phyloP scores from a whole-genome alignment of 2,113 vertebrate genomes.

The Pungitius pungitius region DNA sequence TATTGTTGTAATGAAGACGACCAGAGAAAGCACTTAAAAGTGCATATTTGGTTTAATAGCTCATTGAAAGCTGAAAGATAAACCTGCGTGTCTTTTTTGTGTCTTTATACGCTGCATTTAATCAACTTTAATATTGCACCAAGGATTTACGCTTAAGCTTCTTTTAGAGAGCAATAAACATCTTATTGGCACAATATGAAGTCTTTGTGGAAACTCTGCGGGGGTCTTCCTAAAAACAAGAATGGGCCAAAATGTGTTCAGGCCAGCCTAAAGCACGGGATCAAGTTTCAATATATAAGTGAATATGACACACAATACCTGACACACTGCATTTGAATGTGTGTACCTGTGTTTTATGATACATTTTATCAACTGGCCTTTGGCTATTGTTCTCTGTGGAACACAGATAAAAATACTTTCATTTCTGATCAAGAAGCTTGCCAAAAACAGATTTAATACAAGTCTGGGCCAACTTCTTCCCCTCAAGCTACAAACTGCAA shows the following conservation, averaged over 20 bases:
- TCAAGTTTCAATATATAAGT: slow-evolving; percentile 59
- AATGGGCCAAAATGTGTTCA: slow-evolving; percentile 34
- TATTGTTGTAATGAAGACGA: slow-evolving; percentile 46
- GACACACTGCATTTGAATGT: slow-evolving; percentile 28
- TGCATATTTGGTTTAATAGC: slow-evolving; percentile 11
- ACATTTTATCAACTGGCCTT: slow-evolving; percentile 25
- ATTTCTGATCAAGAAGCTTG: slow-evolving; percentile 38
- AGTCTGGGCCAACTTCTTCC: neutral
- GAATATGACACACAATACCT: slow-evolving; percentile 33
- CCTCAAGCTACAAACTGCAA: slow-evolving; percentile 6
- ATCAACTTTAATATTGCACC: slow-evolving; percentile 8
- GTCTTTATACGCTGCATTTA: slow-evolving; percentile 19
- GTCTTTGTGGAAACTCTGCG: slow-evolving; percentile 38
- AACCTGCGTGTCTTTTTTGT: slow-evolving; percentile 16
- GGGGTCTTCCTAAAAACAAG: slow-evolving; percentile 36
- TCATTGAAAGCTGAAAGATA: slow-evolving; percentile 16
- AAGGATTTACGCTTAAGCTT: slow-evolving; percentile 7
- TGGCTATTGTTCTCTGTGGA: slow-evolving; percentile 26
- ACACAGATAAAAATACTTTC: slow-evolving; percentile 22
- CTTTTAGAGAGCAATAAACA: slow-evolving; percentile 40
- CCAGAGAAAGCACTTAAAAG: slow-evolving; percentile 22
- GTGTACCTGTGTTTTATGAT: slow-evolving; percentile 23
- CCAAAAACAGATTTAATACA: slow-evolving; percentile 43
- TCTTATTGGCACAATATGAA: slow-evolving; percentile 41
- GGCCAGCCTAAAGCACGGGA: slow-evolving; percentile 47